Conservation (phyloP, 2,888 invertebrate genomes). For the Diploptera punctata region DNA sequence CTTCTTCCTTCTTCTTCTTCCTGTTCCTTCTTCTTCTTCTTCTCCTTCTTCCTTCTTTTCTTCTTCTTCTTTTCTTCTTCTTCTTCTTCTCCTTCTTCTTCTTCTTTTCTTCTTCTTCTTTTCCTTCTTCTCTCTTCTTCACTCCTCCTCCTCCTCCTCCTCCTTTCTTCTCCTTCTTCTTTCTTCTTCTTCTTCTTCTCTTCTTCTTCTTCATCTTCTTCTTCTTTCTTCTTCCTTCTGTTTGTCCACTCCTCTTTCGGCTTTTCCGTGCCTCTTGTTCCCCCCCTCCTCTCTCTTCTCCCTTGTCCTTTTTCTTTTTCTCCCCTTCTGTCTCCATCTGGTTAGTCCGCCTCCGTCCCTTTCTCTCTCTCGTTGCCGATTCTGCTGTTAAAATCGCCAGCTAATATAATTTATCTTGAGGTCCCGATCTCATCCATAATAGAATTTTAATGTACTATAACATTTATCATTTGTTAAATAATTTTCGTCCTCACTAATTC, state of each 20-base stretch:
- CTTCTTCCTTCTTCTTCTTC: conserved; percentile 7
- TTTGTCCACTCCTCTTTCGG: not conserved
- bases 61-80: not conserved
- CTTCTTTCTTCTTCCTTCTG: not conserved
- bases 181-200: not conserved
- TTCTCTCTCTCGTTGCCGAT: not conserved
- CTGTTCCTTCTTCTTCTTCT: not conserved
- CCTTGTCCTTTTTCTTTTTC: not conserved
- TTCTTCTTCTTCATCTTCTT: not conserved
- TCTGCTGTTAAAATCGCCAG: too few species aligned
- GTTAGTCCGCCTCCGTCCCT: not conserved
- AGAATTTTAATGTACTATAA: too few species aligned
- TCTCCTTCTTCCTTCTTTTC: not conserved
- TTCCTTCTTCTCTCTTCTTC: not conserved
- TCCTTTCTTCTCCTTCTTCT: not conserved
- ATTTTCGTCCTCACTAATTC: too few species aligned
- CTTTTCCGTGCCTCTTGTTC: not conserved
- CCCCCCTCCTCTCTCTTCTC: not conserved
- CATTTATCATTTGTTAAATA: too few species aligned
- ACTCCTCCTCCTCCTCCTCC: not conserved
- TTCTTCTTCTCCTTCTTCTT: not conserved
- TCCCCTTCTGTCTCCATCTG: not conserved
- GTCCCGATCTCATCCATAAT: too few species aligned
- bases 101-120: not conserved
- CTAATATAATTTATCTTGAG: too few species aligned